Conservation (phyloP, 2,113 vertebrate genomes). For the Catharus bicknelli region DNA sequence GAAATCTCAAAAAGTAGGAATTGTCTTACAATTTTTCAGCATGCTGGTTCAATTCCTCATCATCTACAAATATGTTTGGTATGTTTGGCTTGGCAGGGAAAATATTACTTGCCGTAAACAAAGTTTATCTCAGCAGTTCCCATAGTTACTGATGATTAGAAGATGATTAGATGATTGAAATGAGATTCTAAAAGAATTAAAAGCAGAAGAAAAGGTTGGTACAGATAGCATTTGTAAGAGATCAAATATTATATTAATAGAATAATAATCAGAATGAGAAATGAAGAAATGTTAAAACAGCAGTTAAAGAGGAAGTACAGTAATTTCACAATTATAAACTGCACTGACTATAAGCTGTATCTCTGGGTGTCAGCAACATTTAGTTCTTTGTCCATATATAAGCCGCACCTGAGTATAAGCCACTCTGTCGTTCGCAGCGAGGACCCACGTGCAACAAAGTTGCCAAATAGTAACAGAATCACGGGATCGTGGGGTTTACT, state of each 20-base stretch:
- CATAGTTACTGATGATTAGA: background rate
- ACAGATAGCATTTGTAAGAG: background rate
- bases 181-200: background rate
- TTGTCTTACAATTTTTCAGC: background rate
- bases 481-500: too few species aligned
- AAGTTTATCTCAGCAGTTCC: background rate
- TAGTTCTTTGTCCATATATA: too few species aligned
- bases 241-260: background rate
- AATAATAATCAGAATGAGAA: background rate
- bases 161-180: background rate
- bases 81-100: background rate
- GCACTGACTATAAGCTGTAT: too few species aligned
- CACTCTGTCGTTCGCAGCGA: too few species aligned
- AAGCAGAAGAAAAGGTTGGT: background rate
- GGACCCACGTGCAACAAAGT: too few species aligned
- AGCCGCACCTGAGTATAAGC: too few species aligned
- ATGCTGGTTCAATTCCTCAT: background rate
- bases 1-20: background rate
- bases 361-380: too few species aligned
- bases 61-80: background rate
- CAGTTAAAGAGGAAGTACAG: background rate
- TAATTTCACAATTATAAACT: too few species aligned
- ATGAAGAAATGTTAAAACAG: background rate
- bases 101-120: background rate
- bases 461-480: too few species aligned